These are phyloP conservation scores for Mormyrops attenuatus DNA, from an alignment of 2,797 vertebrate genomes.

Conservation along the genomic window DNA sequence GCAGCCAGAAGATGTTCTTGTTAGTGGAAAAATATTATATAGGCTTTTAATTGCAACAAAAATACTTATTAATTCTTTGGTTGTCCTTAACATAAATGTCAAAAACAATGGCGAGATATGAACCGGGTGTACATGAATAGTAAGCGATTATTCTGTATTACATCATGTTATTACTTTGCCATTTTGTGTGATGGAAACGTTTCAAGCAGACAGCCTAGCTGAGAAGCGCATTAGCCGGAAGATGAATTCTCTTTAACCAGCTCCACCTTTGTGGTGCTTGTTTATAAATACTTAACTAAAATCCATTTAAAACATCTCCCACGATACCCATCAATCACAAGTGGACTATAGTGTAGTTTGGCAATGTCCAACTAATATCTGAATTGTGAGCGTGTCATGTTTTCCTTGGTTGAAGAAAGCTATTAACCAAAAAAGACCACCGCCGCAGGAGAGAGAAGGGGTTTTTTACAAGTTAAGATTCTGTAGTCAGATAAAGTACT, in stretches of 20 bases:
- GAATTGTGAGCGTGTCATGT: neutral
- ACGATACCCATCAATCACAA: neutral
- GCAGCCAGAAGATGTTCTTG: neutral
- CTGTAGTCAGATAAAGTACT: neutral
- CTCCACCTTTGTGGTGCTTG: neutral
- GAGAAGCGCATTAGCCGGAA: neutral
- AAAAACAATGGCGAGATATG: neutral
- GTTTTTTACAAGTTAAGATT: neutral
- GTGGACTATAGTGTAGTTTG: neutral
- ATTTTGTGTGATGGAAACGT: neutral
- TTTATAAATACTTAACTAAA: neutral
- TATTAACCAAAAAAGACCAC: neutral
- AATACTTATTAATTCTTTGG: neutral
- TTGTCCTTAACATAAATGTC: neutral
- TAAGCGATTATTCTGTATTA: neutral
- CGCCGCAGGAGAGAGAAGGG: neutral
- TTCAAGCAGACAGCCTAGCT: neutral
- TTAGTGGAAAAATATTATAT: neutral
- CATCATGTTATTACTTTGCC: neutral
- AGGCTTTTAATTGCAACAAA: neutral
- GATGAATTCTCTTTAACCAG: neutral
- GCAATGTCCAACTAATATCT: neutral
- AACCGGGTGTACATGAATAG: neutral
- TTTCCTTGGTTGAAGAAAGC: neutral
- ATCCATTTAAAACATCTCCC: neutral